These are phyloP conservation scores for Cheilosia variabilis DNA, from an alignment of 2,888 invertebrate genomes.

Conservation along the genomic window DNA sequence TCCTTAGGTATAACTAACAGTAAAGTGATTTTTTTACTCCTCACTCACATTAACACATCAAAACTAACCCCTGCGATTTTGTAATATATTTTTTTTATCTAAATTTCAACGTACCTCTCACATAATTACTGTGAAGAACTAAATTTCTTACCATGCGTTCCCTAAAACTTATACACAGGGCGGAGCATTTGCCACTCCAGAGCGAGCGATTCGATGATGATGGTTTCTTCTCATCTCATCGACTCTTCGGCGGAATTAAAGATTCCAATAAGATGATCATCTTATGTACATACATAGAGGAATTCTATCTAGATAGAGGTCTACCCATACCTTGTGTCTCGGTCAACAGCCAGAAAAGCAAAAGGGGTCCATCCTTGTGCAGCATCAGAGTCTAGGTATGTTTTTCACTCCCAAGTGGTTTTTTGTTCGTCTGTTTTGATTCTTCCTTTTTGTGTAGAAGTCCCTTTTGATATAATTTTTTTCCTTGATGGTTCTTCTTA, in stretches of 20 bases:
- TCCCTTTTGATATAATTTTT: constrained; percentile 51
- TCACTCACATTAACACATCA: constrained; percentile 35
- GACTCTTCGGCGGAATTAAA: constrained; percentile 36
- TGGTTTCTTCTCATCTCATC: constrained; percentile 44
- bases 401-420: constrained; percentile 44
- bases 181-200: constrained; percentile 65
- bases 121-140: constrained; percentile 56
- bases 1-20: not conserved
- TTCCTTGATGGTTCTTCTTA: constrained; percentile 40
- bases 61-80: constrained; percentile 47
- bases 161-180: constrained; percentile 53
- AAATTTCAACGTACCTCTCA: constrained; percentile 47
- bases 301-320: constrained; percentile 20
- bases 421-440: constrained; percentile 45
- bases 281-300: constrained; percentile 22
- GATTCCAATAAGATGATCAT: constrained; percentile 66
- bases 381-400: constrained; percentile 43
- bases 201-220: constrained; percentile 6
- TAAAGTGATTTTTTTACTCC: constrained; percentile 16
- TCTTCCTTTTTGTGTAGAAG: constrained; percentile 44
- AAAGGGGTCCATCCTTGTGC: constrained; percentile 57
- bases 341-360: constrained; percentile 51
- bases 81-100: constrained; percentile 24
- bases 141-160: constrained; percentile 34
- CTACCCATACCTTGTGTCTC: constrained; percentile 41